A percentile compares a stretch with the other conserved stretches of the same genome.
phyloP scores from a whole-genome alignment of 2,113 vertebrate species.

The Naja naja region DNA sequence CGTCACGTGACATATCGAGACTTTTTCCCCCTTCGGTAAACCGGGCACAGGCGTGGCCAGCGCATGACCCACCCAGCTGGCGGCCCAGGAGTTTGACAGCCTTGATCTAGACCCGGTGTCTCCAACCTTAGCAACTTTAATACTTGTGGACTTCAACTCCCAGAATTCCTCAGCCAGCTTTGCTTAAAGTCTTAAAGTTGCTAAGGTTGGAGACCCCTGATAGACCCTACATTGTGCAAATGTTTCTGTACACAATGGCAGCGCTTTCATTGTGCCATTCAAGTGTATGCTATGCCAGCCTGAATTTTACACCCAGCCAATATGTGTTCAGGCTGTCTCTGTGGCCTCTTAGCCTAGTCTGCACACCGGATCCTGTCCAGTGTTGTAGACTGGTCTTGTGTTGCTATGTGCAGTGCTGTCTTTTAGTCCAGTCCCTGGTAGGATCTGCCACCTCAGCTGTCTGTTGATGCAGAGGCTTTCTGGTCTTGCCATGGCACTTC shows the following conservation, averaged over 20 bases:
- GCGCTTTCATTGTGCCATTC: neutral
- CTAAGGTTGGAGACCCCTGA: no score
- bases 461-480: neutral
- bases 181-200: no score
- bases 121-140: no score
- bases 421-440: neutral
- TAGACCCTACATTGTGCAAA: neutral
- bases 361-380: neutral
- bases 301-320: neutral
- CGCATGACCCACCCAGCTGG: no score
- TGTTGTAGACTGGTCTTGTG: neutral
- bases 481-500: neutral
- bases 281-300: neutral
- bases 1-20: fast-evolving
- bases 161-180: no score
- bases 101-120: no score
- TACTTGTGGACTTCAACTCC: no score
- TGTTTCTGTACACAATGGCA: neutral
- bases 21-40: no score
- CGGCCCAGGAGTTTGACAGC: no score
- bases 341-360: neutral
- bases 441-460: neutral
- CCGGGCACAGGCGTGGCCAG: no score
- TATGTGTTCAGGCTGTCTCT: neutral
- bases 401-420: neutral